Base-by-base conservation (phyloP, 2,888 invertebrate species). In the Caenorhabditis sp. region DNA sequence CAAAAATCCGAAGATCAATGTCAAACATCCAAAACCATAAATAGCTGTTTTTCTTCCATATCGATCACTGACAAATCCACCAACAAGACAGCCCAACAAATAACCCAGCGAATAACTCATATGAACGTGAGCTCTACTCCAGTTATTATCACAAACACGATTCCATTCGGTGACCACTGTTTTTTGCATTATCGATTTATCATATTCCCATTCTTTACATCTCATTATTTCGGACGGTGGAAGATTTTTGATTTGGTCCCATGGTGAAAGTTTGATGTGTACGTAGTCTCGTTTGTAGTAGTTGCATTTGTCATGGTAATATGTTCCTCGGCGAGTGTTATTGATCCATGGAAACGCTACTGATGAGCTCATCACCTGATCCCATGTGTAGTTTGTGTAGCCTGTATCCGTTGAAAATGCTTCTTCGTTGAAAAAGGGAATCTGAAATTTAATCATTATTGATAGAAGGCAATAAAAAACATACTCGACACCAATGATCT, bases 51-150 rank as follows among this genome's bases (percentile, higher is more conserved):
- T 85, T 0, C 87, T 67, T 0, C 87, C 87, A 21, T 59, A 84
- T 82, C 82, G 65, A 64, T 86, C 86, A 66, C 82, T 83, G 6
- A 86, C 79, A 64, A 82, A 83, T 17, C 86, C 86, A 19, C 86
- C 86, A 14, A 83, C 62, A 58, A 86, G 70, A 61, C 86, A 87
- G 21, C 86, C 87, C 24, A 87, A 57, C 19, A 87, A 73, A 65
- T 86, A 88, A 26, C 87, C 87, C 4, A 88, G 67, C 0, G 86
- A 86, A 64, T 87, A 87, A 27, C 83, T 80, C 67, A 87, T 70
- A 51, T 88, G 87, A 8, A 85, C 86, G 65, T 87, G 86, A 2
- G 86, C 87, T 19, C 83, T 65, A 50, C 81, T 82, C 81, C 85
- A 82, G 63, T 85, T 86, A 43, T 85, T 80, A 54, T 86, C 69